Evolutionary conservation across 2,797 vertebrate species (phyloP), one percentile per base, ranked within the genome.

Genomic region (Urophycis tenuis): DNA sequence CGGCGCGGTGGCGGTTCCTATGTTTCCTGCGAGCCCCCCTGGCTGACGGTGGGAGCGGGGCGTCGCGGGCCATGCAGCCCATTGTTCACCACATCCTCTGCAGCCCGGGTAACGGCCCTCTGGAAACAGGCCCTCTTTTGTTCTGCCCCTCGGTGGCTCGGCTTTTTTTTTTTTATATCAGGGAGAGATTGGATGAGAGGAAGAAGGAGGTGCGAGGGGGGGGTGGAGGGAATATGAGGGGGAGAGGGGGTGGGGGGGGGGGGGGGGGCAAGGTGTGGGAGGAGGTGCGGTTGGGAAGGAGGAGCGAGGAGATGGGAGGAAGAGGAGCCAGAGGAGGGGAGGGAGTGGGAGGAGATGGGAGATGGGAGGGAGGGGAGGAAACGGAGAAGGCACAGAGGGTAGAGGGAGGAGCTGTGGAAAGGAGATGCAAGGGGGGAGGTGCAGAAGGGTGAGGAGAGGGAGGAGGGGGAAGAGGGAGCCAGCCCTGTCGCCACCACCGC

Each of bases 1-100:
- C 79, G 82, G 82, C 85, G 88, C 83, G 79, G 73, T 75, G 80
- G 88, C 88, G 60, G 60, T 29, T 67, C 82, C 91, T 87, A 89
- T 85, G 89, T 90, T 92, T 92, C 91, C 91, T 92, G 89, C 83
- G 35, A 81, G 88, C 86, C 85, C 86, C 85, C 83, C 53, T n/a
- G 85, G 85, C 78, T 88, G 89, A 91, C 90, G 87, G 90, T 88
- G 87, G 85, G 84, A 80, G 88, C 84, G 88, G 91, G 91, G 88
- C 89, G 88, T 19, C 89, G 91, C 87, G 91, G 90, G 88, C 89
- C 89, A 88, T 90, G 89, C 87, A 90, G 87, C 74, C 91, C 83
- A 92, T 92, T 92, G 91, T 92, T 87, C 32, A 89, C 87, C 88
- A 92, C 88, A 92, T 92, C 91, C 91, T 92, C 90, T 91, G 87